These are phyloP conservation scores for Syndactyla subalaris DNA, from an alignment of 2,797 vertebrate genomes.

Conservation along the genomic window DNA sequence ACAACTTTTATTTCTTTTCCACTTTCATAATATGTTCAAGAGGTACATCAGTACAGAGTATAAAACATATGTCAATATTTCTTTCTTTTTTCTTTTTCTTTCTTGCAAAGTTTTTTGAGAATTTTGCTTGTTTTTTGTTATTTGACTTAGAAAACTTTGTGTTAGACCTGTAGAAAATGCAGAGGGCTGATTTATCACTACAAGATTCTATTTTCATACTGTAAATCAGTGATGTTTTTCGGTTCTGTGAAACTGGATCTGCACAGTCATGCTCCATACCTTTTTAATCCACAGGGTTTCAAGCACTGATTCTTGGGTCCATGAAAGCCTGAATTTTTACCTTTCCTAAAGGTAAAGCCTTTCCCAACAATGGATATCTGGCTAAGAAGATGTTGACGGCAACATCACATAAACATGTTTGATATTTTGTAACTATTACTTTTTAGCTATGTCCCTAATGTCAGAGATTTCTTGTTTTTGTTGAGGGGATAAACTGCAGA, in stretches of 20 bases:
- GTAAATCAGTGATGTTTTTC: background rate
- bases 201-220: background rate
- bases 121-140: background rate
- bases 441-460: background rate
- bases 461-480: background rate
- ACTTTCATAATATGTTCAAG: slow-evolving; percentile 52
- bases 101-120: background rate
- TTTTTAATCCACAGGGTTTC: background rate
- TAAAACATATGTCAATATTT: background rate
- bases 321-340: background rate
- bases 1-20: slow-evolving; percentile 60
- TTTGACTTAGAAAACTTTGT: background rate
- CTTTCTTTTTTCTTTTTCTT: too few relatives aligned
- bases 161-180: background rate
- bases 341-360: background rate
- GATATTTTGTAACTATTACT: background rate
- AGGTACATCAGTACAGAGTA: background rate
- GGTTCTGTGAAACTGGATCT: background rate
- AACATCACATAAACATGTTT: rapidly evolving
- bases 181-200: background rate
- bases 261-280: background rate
- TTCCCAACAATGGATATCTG: background rate
- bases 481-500: background rate
- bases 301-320: background rate
- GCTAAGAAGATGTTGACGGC: background rate